Base-by-base conservation (phyloP, 2,888 invertebrate genomes). In the Nemotelus pantherinus region DNA sequence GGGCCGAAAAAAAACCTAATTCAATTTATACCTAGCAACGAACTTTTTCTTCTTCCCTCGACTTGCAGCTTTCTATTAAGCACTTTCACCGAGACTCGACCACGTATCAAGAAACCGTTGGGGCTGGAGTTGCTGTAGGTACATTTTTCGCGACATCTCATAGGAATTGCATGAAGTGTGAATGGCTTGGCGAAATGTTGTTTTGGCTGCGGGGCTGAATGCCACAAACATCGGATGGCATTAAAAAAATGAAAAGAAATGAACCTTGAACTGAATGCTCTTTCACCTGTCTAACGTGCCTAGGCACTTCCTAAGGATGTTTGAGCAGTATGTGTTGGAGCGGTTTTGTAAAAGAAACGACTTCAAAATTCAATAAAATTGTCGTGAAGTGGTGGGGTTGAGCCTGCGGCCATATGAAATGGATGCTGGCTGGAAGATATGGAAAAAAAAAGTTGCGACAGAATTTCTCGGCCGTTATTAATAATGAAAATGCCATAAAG, bases 151-250 rank as follows among this genome's bases (percentile, higher is more conserved):
- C 74, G 60, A 60, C 74, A 74, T 74, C 60, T 74, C 74, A 74
- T 74, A 74, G 74, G 74, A 74, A 74, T 74, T 74, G 63, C 74
- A 74, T 74, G 74, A 74, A 74, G 74, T 74, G 74, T 60, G 63
- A 74, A 74, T 74, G 48, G 41, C 10, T 60, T 50, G 60, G 25
- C 60, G 10, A 44, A 70, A 70, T 55, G 50, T 53, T 70, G 70
- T 70, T 70, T 70, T 10, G 74, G 58, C 53, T 53, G 71, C 71
- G 25, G 25, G 25, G 25, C 25, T 25, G 1, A 45, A 65, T 63
- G 41, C 48, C 47, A 48, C 53, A 60, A 25, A 25, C 25, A 25
- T 25, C 1, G 25, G 25, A 25, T 25, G 25, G 5, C 74, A 74
- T 63, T 74, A 74, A 74, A 60, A 68, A 71, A 55, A 71, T 71